Conservation (phyloP, 2,888 invertebrate genomes). For the Aricia artaxerxes region DNA sequence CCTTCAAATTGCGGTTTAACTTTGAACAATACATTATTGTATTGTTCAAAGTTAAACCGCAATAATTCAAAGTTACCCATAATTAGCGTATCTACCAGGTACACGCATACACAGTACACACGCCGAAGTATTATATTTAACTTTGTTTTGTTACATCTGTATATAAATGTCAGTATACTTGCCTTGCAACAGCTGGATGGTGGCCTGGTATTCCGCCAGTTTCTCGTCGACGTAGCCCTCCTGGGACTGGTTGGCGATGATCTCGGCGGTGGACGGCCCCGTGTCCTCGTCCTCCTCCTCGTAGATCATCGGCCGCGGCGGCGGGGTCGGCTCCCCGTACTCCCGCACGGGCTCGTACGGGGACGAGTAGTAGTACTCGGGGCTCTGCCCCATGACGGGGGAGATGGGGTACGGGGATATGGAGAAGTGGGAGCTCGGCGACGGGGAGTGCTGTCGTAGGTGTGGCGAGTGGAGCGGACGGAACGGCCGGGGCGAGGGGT, state of each 20-base stretch:
- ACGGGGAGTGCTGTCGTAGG: slow-evolving; percentile 71
- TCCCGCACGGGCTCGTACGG: slow-evolving; percentile 82
- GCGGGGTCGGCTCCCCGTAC: slow-evolving; percentile 88
- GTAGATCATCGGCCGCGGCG: slow-evolving; percentile 83
- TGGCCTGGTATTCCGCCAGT: slow-evolving; percentile 95
- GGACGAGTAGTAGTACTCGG: slow-evolving; percentile 81
- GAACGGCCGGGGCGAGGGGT: slow-evolving; percentile 75
- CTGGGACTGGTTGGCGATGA: slow-evolving; percentile 95
- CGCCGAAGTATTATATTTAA: not conserved
- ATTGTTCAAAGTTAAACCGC: no score
- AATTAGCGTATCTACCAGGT: no score
- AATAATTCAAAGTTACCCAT: no score
- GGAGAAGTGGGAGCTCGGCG: slow-evolving; percentile 75
- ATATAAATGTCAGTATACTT: slow-evolving; percentile 52
- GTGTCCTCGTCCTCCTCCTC: slow-evolving; percentile 87
- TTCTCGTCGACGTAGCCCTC: slow-evolving; percentile 97
- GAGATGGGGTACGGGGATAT: slow-evolving; percentile 78
- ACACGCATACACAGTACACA: no score
- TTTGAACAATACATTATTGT: no score
- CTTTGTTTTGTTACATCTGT: not conserved
- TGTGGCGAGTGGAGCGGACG: slow-evolving; percentile 74
- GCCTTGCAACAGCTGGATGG: slow-evolving; percentile 95
- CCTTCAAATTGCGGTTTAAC: no score
- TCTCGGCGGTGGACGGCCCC: slow-evolving; percentile 93
- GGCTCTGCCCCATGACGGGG: slow-evolving; percentile 81